Base-by-base conservation (phyloP, 2,797 vertebrate genomes). In the Rhinogobio ventralis region DNA sequence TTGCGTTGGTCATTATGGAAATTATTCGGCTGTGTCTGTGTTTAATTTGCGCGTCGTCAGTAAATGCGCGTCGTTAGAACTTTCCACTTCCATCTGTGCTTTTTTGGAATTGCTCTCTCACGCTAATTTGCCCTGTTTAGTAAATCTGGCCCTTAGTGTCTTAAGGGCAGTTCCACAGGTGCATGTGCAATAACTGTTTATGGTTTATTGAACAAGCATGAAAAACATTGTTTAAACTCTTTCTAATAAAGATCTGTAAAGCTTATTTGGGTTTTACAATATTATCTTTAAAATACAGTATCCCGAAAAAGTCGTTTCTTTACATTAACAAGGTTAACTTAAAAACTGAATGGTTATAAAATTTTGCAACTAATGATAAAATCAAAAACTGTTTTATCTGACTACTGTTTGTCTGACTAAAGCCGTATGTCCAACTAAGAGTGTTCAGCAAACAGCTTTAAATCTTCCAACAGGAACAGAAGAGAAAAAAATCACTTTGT, bases 341-440 rank as follows among this genome's bases (percentile, higher is more conserved):
- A 46, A 9, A 74, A 45, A 74, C 20, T 23, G 1, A 64, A 28
- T 15, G 11, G 28, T 28, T 64, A 30, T 64, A 1, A 42, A 46
- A 2, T 73, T 30, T 30, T 67, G 87, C 67, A 86, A 86, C 68
- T 30, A 77, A 83, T 67, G 80, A 82, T 64, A 87, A 90, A 89
- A 88, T 83, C 5, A 79, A 66, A 86, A 73, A 88, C 77, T 81
- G 82, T 86, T 74, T 81, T 49, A n/a, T 82, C 53, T 81, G n/a
- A 60, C 68, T 81, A 20, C 17, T 45, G 19, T 46, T 82, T 46
- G 19, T 23, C 7, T 81, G 79, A 68, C 60, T 30, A 69, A 53
- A 53, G 45, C 49, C 28, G 9, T 51, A 23, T 67, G 20, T 20
- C 49, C 36, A 57, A 53, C 20, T 42, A 83, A 66, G 25, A 17